phyloP scores from a whole-genome alignment of 1,140 invertebrate species.

The Andrena cerasifolii region DNA sequence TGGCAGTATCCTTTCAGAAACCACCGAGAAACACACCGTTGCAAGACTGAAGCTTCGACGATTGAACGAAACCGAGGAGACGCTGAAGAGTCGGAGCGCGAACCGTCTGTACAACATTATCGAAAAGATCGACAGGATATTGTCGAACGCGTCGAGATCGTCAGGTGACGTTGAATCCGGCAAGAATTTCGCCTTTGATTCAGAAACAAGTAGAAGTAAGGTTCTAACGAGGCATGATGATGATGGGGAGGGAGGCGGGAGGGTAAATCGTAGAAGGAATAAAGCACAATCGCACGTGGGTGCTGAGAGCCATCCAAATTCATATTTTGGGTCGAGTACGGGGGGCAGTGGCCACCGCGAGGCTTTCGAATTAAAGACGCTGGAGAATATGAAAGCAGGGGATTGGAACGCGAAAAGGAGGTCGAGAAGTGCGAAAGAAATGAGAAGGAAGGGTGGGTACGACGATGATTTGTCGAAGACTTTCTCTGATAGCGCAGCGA shows the following conservation, averaged over 20 bases:
- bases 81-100: slow-evolving; percentile 70
- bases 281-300: slow-evolving; percentile 15
- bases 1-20: not conserved
- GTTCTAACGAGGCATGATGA: slow-evolving; percentile 28
- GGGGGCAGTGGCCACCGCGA: not conserved
- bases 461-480: slow-evolving; percentile 53
- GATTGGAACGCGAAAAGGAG: slow-evolving; percentile 18
- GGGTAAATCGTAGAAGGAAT: slow-evolving; percentile 25
- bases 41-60: slow-evolving; percentile 60
- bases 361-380: not conserved
- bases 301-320: not conserved
- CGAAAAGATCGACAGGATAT: slow-evolving; percentile 78
- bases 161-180: slow-evolving; percentile 71
- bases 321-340: slow-evolving; percentile 20
- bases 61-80: slow-evolving; percentile 67
- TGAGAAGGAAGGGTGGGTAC: not conserved
- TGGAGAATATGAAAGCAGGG: not conserved
- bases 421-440: slow-evolving; percentile 58
- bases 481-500: slow-evolving; percentile 61
- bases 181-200: not conserved
- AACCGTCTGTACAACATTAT: slow-evolving; percentile 76
- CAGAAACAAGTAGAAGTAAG: slow-evolving; percentile 21
- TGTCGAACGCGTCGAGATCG: slow-evolving; percentile 74
- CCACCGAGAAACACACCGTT: slow-evolving; percentile 51
- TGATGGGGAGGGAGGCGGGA: not conserved